phyloP scores from a whole-genome alignment of 2,113 vertebrate species.

The Macrotus californicus region DNA sequence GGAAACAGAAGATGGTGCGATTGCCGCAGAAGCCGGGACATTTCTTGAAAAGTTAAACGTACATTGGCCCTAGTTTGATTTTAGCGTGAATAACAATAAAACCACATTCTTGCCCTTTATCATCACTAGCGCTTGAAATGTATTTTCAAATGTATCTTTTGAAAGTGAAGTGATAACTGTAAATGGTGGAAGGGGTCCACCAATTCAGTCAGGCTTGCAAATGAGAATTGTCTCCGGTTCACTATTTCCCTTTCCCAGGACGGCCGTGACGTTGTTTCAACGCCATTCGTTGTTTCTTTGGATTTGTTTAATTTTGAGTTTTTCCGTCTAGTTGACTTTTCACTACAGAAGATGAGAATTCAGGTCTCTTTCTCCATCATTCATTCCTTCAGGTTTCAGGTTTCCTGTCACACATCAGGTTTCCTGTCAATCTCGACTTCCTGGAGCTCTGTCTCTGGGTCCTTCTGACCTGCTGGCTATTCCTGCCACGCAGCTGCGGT shows the following conservation, averaged over 20 bases:
- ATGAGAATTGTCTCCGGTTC: not conserved
- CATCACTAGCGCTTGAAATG: not conserved
- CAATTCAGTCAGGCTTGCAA: not conserved
- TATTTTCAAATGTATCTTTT: not conserved
- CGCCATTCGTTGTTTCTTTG: not conserved
- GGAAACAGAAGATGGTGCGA: not conserved
- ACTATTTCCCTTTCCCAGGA: not conserved
- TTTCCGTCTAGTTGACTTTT: not conserved
- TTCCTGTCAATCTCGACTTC: not conserved
- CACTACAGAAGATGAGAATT: not conserved
- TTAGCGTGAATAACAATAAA: not conserved
- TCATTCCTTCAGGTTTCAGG: not conserved
- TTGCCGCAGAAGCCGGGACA: not conserved
- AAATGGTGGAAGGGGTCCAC: not conserved
- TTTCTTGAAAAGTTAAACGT: not conserved
- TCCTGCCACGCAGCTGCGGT: not conserved
- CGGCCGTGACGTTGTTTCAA: too few relatives aligned
- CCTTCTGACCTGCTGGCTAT: not conserved
- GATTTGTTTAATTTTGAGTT: not conserved
- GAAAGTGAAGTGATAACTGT: not conserved
- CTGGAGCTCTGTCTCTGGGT: not conserved
- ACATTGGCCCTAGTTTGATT: not conserved
- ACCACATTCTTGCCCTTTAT: not conserved
- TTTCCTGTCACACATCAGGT: not conserved
- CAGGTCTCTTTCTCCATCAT: not conserved